phyloP scores from a whole-genome alignment of 2,888 invertebrate species.

The Drosophila ustulata region DNA sequence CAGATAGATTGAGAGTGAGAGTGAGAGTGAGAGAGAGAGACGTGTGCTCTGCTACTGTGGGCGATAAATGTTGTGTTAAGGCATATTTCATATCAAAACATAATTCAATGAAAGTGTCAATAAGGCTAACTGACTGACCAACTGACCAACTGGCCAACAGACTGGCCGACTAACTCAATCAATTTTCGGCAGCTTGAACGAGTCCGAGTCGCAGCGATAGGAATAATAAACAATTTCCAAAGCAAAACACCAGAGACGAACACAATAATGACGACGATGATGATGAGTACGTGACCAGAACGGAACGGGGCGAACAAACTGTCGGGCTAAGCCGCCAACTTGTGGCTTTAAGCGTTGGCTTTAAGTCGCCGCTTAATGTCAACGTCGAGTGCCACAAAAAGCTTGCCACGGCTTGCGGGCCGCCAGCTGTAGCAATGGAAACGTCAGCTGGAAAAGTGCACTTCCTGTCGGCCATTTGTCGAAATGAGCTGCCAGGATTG shows the following conservation, averaged over 20 bases:
- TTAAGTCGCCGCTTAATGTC: constrained; percentile 37
- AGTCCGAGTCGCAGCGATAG: constrained; percentile 31
- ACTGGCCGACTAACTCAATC: constrained; percentile 64
- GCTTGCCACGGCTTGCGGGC: constrained; percentile 11
- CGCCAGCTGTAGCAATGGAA: constrained; percentile 22
- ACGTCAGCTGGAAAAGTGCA: constrained; percentile 61
- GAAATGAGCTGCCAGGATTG: constrained; percentile 78
- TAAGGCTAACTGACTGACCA: constrained; percentile 49
- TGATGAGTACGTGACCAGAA: constrained; percentile 39
- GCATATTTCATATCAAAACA: constrained; percentile 62
- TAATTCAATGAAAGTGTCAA: constrained; percentile 79
- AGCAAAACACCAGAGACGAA: constrained; percentile 35
- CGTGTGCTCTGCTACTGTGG: constrained; percentile 8
- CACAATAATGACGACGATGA: not conserved
- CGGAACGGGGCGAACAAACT: not conserved
- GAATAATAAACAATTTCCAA: constrained; percentile 69
- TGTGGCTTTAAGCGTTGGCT: constrained; percentile 26
- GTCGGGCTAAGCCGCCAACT: constrained; percentile 27
- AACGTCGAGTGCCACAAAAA: constrained; percentile 22
- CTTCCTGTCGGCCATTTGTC: constrained; percentile 79
- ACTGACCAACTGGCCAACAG: constrained; percentile 13
- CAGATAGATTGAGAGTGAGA: not conserved
- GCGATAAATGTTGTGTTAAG: constrained; percentile 51
- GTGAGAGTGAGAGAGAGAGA: not conserved
- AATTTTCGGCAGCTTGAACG: constrained; percentile 58